A percentile compares a stretch with the other conserved stretches of the same genome.
These are phyloP conservation scores for Anoncus sp. DNA, from an alignment of 2,888 invertebrate genomes.

Conservation along the genomic window DNA sequence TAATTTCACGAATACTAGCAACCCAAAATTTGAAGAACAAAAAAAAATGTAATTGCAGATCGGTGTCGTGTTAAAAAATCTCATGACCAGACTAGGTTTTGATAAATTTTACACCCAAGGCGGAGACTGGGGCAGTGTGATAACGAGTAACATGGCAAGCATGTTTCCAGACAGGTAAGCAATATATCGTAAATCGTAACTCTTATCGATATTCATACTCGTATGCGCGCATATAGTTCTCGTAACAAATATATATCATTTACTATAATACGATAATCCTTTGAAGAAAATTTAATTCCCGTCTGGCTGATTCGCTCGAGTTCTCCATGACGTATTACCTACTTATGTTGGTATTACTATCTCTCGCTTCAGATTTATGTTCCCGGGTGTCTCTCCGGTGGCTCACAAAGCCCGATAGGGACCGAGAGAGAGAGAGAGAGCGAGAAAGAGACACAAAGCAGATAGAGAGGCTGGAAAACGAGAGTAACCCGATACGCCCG, in stretches of 20 bases:
- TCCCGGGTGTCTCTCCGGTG: constrained; percentile 43
- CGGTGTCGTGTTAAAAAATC: constrained; percentile 83
- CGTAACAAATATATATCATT: constrained; percentile 26
- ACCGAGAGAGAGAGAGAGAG: constrained; percentile 21
- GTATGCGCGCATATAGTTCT: background rate
- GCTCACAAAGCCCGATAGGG: constrained; percentile 26
- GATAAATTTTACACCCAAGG: constrained; percentile 86
- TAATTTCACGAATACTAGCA: no score
- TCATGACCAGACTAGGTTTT: constrained; percentile 85
- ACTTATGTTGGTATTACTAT: constrained; percentile 56
- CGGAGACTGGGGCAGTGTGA: constrained; percentile 87
- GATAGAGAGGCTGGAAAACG: constrained; percentile 49
- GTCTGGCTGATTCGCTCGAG: constrained; percentile 49
- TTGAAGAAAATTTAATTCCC: constrained; percentile 52
- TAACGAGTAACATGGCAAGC: constrained; percentile 83
- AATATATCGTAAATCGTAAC: no score
- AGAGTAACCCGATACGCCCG: constrained; percentile 55
- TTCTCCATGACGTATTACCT: constrained; percentile 55
- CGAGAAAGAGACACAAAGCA: constrained; percentile 20
- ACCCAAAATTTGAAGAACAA: no score
- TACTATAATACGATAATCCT: constrained; percentile 47
- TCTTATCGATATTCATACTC: constrained; percentile 2
- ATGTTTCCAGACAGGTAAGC: constrained; percentile 83
- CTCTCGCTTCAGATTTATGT: constrained; percentile 52
- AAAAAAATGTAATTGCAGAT: no score